Evolutionary conservation across 2,888 invertebrate species (phyloP), one percentile per base, ranked within the genome.

Genomic region (Ptilodon capucinus): DNA sequence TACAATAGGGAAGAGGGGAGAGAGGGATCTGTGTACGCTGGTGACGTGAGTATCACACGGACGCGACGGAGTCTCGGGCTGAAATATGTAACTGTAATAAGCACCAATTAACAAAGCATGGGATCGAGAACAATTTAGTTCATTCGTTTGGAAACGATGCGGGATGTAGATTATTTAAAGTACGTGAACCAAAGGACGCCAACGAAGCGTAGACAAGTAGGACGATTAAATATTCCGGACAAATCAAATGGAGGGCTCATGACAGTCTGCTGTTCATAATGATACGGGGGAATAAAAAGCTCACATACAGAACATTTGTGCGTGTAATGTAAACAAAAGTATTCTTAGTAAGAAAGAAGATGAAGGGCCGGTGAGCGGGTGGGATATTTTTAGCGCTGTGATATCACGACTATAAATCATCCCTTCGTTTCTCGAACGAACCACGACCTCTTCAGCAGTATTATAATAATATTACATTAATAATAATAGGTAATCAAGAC

Each of bases 21-120:
- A 19, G 64, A 55, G 63, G 54, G 83, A 44, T 79, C 85, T 67
- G 30, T 18, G 14, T 74, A 63, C 52, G 64, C 47, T 81, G 81
- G 86, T 54, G 60, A 60, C 54, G 55, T 63, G 69, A 57, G 71
- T 76, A 77, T 84, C 80, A 80, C 79, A 77, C 77, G 74, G 62
- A 80, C 79, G 77, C 77, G 74, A 64, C 40, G 40, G 50, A 59
- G 42, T 40, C 53, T 55, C 48, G 70, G 76, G 71, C 77, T 76
- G 76, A 88, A 87, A 84, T 86, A 84, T 85, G 84, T 86, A 81
- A 84, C 81, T 76, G 74, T 87, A 87, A 89, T 88, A 82, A 87
- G 79, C 71, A 79, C 71, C 84, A 90, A 90, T 90, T 90, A 90
- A 86, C 79, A 76, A 84, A 81, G 79, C 80, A 76, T 81, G 83